phyloP scores from a whole-genome alignment of 64 coral and sea anemone genomes.

The Acropora yongei region DNA sequence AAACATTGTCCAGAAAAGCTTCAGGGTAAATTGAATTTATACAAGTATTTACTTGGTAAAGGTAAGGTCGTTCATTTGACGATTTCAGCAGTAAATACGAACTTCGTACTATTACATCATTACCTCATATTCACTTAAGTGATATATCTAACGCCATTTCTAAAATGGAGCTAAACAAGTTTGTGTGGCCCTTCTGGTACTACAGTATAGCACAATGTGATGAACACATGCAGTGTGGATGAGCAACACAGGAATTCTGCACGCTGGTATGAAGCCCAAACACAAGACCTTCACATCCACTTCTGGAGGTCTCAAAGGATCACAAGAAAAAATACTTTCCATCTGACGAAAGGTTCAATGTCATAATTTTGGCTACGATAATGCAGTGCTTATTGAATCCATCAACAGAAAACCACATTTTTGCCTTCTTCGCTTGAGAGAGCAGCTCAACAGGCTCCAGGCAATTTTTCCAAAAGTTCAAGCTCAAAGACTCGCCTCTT shows the following conservation, averaged over 20 bases:
- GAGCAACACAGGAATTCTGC: neutral
- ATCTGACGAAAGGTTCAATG: no score
- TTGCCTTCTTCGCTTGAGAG: no score
- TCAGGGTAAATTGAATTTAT: neutral
- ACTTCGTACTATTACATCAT: neutral
- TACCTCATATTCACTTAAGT: no score
- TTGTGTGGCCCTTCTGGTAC: neutral
- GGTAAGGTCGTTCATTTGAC: neutral
- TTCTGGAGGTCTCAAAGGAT: no score
- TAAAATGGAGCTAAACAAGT: neutral
- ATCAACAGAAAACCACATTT: no score
- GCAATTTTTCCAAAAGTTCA: no score
- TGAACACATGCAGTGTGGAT: neutral
- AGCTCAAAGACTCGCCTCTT: neutral
- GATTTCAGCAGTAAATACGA: neutral
- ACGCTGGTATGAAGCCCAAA: neutral
- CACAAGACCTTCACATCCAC: neutral
- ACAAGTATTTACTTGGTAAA: neutral
- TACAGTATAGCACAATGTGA: neutral
- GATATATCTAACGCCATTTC: neutral
- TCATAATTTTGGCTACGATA: no score
- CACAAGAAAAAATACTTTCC: no score
- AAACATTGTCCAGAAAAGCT: neutral
- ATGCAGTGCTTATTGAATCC: no score
- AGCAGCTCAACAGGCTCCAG: no score